These are phyloP conservation scores for Strigamia crassipes DNA, from an alignment of 2,888 invertebrate species.

Conservation along the genomic window DNA sequence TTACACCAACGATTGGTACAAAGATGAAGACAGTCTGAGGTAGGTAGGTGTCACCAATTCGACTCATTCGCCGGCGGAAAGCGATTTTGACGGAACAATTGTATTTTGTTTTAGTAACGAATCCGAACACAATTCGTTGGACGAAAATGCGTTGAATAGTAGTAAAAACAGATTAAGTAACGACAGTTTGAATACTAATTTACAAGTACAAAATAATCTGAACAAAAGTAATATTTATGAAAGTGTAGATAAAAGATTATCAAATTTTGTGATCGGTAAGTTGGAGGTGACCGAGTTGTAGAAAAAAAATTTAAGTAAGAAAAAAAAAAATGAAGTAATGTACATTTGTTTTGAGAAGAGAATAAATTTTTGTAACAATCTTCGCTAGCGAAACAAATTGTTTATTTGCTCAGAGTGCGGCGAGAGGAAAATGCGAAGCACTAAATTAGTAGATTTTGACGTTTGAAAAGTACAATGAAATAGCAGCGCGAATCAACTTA, in stretches of 20 bases:
- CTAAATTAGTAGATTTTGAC: background rate
- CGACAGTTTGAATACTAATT: constrained; percentile 17
- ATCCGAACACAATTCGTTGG: constrained; percentile 80
- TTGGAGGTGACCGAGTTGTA: constrained; percentile 1
- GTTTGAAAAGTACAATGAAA: background rate
- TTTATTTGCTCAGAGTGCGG: background rate
- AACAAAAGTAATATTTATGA: constrained; percentile 23
- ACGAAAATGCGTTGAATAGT: constrained; percentile 73
- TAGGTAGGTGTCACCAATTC: constrained; percentile 56
- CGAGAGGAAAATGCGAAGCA: no score
- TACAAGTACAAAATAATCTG: constrained; percentile 8
- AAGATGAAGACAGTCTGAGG: constrained; percentile 80
- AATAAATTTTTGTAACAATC: background rate
- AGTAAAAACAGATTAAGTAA: background rate
- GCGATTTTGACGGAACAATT: background rate
- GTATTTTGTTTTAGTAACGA: constrained; percentile 63
- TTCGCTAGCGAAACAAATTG: background rate
- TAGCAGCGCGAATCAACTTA: background rate
- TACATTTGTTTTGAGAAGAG: background rate
- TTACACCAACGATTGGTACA: constrained; percentile 92
- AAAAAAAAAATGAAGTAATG: background rate
- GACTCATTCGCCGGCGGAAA: background rate
- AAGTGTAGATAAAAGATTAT: background rate
- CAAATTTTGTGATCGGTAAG: background rate
- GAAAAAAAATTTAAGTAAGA: background rate